Evolutionary conservation across 2,888 invertebrate species (phyloP), one percentile per base, ranked within the genome.

Genomic region (Oscheius sp.): DNA sequence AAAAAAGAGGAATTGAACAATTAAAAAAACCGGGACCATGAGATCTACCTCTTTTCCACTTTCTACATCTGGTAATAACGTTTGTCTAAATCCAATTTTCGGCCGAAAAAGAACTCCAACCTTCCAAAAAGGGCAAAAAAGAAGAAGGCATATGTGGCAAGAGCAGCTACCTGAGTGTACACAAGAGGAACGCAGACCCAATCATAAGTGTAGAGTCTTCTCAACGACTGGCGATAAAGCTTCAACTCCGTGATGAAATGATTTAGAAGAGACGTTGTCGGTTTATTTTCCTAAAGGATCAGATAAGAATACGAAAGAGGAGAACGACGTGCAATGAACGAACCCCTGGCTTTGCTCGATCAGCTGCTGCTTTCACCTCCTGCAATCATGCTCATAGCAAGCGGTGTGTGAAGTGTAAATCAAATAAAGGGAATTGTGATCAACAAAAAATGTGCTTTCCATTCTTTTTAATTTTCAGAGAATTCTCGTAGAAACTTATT

Each of bases 121-220:
- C 87, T 82, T 25, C 87, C 87, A 34, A 88, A 80, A 25, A 88
- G 76, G 66, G 85, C 84, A 55, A 87, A 84, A 1, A 85, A 85
- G 75, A 88, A 88, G 75, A 86, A 88, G n/a, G 84, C 84, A 70
- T 88, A 87, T 4, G 87, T 87, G 3, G 87, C 86, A 48, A 88
- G 74, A 0, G 87, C 87, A 6, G 87, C 87, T 12, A 88, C 88
- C 69, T 79, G 77, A 8, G 76, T 75, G 63, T 76, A 79, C 0
- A 76, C 80, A 25, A 82, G 75, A 12, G 82, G 82, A 12, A 82
- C 78, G 64, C 75, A 78, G 5, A 82, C 78, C 80, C 81, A 82
- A 70, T 81, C 82, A 46, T 81, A 78, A 27, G 69, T 75, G 66
- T 72, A 81, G 15, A 81, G 69, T 52, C 68, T 70, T 8, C 81